Base-by-base conservation (phyloP, 2,797 vertebrate genomes). In the Botia kubotai region DNA sequence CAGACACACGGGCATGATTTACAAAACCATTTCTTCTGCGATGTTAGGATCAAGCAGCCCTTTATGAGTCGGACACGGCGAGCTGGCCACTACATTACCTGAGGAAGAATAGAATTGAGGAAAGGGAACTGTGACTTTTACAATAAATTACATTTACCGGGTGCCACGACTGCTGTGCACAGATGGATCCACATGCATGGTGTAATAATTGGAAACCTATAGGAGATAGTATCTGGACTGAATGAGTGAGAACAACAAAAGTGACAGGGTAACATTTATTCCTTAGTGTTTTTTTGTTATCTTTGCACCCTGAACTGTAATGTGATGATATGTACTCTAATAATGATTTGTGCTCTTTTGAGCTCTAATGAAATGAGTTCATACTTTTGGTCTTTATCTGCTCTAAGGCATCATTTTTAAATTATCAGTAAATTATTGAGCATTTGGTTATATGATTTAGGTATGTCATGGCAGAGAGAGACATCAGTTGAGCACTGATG, bases 181-280 rank as follows among this genome's bases (percentile, higher is more conserved):
- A 46, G 43, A 36, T 76, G 71, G 73, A 12, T 73, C 48, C 76
- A 75, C 46, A 82, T 72, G 52, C 67, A 43, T 77, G 17, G n/a
- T 66, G 67, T 60, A 85, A 86, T 87, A 87, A 87, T 83, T 87
- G 82, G 82, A 87, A 87, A 84, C 81, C 79, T 77, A 77, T 62
- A 62, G 71, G 71, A 86, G 79, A 85, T 88, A 66, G 21, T 69
- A 26, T 70, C 29, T 57, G 17, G 75, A 80, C 33, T 11, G 67
- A 84, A 75, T 75, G 73, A 77, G 66, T 72, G 46, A 68, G 83
- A 87, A 66, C 71, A 85, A 84, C 82, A 77, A 75, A 78, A 79
- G 33, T 82, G 81, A 79, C 80, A 80, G 77, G 58, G 62, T 79
- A 80, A 83, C 72, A 80, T 83, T 83, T 43, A 79, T 82, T 48